These are phyloP conservation scores for Heliocidaris erythrogramma DNA, from an alignment of 35 echinoderm and acorn worm genomes.

Conservation along the genomic window DNA sequence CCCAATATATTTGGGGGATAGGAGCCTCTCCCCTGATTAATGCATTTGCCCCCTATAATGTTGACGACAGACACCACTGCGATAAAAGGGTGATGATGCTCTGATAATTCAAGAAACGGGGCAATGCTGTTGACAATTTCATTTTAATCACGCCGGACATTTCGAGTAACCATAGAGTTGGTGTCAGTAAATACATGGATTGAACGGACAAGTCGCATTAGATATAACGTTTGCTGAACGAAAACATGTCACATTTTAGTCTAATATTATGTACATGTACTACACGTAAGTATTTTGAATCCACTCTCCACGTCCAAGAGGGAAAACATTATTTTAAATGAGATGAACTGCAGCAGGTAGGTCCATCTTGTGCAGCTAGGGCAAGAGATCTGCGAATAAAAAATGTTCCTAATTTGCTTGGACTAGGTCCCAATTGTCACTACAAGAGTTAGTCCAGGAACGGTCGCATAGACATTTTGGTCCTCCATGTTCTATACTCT, in stretches of 20 bases:
- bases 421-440: not conserved
- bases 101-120: not conserved
- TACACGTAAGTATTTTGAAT: not conserved
- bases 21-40: too few species aligned
- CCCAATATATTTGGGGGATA: too few species aligned
- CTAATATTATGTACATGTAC: not conserved
- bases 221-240: too few species aligned
- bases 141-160: not conserved
- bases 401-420: not conserved
- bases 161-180: not conserved
- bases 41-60: too few species aligned
- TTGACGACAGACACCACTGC: not conserved
- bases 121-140: not conserved
- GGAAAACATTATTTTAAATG: not conserved
- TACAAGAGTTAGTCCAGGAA: not conserved
- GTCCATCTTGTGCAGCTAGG: not conserved
- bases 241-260: not conserved
- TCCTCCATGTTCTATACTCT: constrained; percentile 20
- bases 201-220: not conserved
- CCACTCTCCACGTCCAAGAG: not conserved
- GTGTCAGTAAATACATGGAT: not conserved
- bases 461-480: not conserved
- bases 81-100: not conserved
- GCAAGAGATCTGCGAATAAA: not conserved
- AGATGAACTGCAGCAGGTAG: not conserved